Evolutionary conservation across 1,140 invertebrate species (phyloP), one percentile per base, ranked within the genome.

Genomic region (Amyelois transitella): DNA sequence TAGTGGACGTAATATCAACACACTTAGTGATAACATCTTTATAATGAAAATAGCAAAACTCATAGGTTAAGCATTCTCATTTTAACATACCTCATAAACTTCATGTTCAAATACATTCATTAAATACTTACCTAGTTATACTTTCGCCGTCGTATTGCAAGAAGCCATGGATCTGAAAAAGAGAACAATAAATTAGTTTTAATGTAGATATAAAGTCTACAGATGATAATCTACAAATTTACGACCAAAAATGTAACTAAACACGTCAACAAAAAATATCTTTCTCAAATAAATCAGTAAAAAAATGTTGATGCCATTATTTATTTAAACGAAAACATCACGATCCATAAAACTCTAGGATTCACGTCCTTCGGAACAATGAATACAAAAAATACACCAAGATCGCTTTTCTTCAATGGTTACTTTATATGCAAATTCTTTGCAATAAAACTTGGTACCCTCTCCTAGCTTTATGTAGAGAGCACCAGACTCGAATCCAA

Each of bases 341-440:
- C 64, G 67, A 71, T 61, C 66, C 73, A 81, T 86, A 87, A 86
- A 86, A 77, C 60, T 73, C 69, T 77, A 65, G 66, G 66, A 20
- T 68, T 56, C 64, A 62, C 72, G 75, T 73, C 74, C 75, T 79
- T 80, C 74, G 66, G 61, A 78, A 85, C 85, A 85, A 86, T 85
- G 79, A 88, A 86, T 88, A 82, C 76, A 72, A 84, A 86, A 84
- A 81, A 69, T 48, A 69, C 83, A 73, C 77, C 70, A 67, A 82
- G 82, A 86, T 88, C 85, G 80, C 75, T 88, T 88, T 86, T 77
- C 83, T 88, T 86, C 80, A 81, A 88, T 86, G 83, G 81, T 88
- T 88, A 88, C 85, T 88, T 88, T 88, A 88, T 85, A 88, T 88
- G 85, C 77, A 88, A 88, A 88, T 88, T 84, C 75, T 69, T 75